Conservation (phyloP, 2,888 invertebrate species). For the Drosophila niveifrons region DNA sequence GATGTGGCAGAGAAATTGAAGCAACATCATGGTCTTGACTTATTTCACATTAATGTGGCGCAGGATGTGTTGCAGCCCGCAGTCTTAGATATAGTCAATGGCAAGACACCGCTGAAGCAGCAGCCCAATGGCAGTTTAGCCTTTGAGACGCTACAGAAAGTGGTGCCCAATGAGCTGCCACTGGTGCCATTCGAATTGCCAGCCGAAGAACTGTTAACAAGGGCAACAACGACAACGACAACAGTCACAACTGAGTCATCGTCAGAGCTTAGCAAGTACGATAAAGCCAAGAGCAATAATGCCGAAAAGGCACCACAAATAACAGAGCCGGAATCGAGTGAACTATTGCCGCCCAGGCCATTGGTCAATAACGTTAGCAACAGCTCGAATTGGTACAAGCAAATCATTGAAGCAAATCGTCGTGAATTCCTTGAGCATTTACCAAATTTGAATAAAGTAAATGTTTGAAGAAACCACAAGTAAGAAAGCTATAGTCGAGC, state of each 20-base stretch:
- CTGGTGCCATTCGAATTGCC: slow-evolving; percentile 80
- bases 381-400: slow-evolving; percentile 68
- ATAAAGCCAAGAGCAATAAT: slow-evolving; percentile 65
- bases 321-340: background rate
- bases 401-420: slow-evolving; percentile 76
- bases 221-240: slow-evolving; percentile 3
- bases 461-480: slow-evolving; percentile 25
- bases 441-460: slow-evolving; percentile 64
- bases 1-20: slow-evolving; percentile 69
- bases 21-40: slow-evolving; percentile 76
- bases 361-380: slow-evolving; percentile 34
- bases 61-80: slow-evolving; percentile 73
- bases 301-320: slow-evolving; percentile 61
- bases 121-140: slow-evolving; percentile 50
- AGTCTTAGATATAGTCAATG: slow-evolving; percentile 77
- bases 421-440: slow-evolving; percentile 76
- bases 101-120: slow-evolving; percentile 60
- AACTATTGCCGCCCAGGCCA: slow-evolving; percentile 59
- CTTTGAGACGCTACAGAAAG: slow-evolving; percentile 72
- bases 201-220: slow-evolving; percentile 19
- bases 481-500: no score
- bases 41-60: slow-evolving; percentile 69
- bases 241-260: slow-evolving; percentile 4
- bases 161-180: slow-evolving; percentile 79
- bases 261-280: slow-evolving; percentile 42